phyloP scores from a whole-genome alignment of 2,888 invertebrate species.

The Lasioglossum calceatum region DNA sequence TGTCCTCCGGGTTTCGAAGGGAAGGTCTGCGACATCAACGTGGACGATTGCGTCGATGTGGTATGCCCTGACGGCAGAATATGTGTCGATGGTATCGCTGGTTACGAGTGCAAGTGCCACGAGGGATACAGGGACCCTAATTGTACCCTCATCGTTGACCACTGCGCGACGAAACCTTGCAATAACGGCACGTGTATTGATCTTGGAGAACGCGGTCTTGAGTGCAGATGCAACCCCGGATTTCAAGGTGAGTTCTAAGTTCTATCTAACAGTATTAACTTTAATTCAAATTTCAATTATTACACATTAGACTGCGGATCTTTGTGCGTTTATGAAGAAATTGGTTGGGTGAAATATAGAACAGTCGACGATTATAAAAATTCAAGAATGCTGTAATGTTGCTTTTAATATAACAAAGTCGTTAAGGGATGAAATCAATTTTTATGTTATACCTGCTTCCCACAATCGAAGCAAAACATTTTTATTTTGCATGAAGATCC shows the following conservation, averaged over 20 bases:
- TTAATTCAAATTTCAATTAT: not conserved
- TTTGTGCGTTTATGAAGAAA: too few species aligned
- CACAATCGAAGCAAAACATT: too few species aligned
- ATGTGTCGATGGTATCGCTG: conserved; percentile 86
- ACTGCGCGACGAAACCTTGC: conserved; percentile 89
- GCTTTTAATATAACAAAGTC: too few species aligned
- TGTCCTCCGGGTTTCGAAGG: conserved; percentile 89
- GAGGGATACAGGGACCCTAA: conserved; percentile 87
- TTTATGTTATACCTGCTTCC: too few species aligned
- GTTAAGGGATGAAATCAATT: too few species aligned
- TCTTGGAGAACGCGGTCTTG: conserved; percentile 87
- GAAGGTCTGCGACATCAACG: conserved; percentile 87
- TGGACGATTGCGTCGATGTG: conserved; percentile 88
- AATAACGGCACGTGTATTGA: conserved; percentile 91
- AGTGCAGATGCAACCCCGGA: conserved; percentile 90
- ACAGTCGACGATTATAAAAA: too few species aligned
- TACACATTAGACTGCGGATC: too few species aligned
- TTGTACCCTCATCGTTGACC: conserved; percentile 86
- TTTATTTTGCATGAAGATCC: too few species aligned
- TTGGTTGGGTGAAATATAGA: too few species aligned
- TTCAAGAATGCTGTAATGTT: too few species aligned
- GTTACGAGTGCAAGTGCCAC: conserved; percentile 87
- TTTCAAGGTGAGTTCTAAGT: conserved; percentile 86
- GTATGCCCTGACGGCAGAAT: conserved; percentile 85
- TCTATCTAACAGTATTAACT: not conserved